Evolutionary conservation across 53 echinoderm and acorn worm species (phyloP).

Genomic region (Apostichopus leukothele): DNA sequence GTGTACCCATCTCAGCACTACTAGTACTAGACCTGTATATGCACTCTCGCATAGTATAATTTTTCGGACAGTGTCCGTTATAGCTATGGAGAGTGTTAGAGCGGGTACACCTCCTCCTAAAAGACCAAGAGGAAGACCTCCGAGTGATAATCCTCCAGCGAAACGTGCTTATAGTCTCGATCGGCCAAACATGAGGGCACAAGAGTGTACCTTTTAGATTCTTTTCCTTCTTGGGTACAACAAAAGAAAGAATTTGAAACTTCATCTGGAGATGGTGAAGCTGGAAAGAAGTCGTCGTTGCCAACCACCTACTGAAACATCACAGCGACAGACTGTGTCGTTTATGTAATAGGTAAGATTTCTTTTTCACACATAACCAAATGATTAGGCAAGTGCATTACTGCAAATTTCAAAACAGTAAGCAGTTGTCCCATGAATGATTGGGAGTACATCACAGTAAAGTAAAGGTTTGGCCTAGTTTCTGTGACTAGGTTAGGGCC

Average conservation of each 20-base stretch:
- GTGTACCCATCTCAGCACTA: no score
- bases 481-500: no score
- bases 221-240: neutral
- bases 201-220: neutral
- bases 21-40: no score
- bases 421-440: neutral
- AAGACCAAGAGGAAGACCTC: neutral
- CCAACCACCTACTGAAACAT: constrained; percentile 21
- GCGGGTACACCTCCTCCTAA: neutral
- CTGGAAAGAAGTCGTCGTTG: constrained; percentile 10
- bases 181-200: constrained; percentile 12
- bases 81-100: neutral
- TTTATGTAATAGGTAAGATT: neutral
- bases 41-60: no score
- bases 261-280: constrained; percentile 17
- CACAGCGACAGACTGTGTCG: constrained; percentile 5
- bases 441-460: neutral
- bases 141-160: neutral
- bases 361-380: no score
- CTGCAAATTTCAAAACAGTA: neutral
- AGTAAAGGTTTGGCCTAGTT: no score
- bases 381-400: no score
- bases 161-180: constrained; percentile 10
- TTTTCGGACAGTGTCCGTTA: neutral
- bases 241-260: neutral